phyloP scores from a whole-genome alignment of 2,113 vertebrate species.

The Paracanthobrama guichenoti region DNA sequence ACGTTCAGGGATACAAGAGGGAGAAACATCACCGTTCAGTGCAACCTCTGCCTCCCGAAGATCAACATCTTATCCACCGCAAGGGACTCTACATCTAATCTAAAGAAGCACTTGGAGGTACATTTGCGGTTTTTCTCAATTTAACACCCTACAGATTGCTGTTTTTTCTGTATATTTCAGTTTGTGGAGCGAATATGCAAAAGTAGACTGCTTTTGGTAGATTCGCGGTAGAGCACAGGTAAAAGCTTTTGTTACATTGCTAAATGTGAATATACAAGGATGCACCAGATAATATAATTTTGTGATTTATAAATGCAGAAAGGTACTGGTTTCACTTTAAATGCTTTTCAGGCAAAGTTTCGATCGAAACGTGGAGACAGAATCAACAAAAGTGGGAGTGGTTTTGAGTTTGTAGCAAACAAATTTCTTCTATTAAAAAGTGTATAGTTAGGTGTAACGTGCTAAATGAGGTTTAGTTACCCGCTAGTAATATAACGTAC shows the following conservation, averaged over 20 bases:
- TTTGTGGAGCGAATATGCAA: background rate
- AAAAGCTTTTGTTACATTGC: background rate
- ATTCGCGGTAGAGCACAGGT: background rate
- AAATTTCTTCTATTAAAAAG: background rate
- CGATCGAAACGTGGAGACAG: background rate
- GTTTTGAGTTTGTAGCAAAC: slow-evolving; percentile 2
- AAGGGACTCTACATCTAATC: slow-evolving; percentile 74
- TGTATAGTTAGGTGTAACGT: background rate
- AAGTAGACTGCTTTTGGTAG: background rate
- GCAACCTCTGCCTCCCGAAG: slow-evolving; percentile 75
- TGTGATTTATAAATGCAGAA: background rate
- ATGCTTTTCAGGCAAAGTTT: slow-evolving; percentile 4
- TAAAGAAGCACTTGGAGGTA: slow-evolving; percentile 77
- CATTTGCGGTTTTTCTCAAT: slow-evolving; percentile 5
- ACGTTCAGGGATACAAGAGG: slow-evolving; percentile 74
- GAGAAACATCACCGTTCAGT: slow-evolving; percentile 76
- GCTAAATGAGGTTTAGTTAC: background rate
- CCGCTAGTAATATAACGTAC: background rate
- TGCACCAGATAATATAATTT: background rate
- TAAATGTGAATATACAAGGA: background rate
- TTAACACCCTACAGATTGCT: background rate
- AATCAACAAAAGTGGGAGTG: slow-evolving; percentile 15
- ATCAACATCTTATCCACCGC: slow-evolving; percentile 74
- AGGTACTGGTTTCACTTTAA: background rate
- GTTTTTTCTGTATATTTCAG: background rate